Percentiles rank a stretch among this genome's conserved stretches.
Conservation (phyloP, 1,140 invertebrate genomes). For the Pseudomyrmex dendroicus region DNA sequence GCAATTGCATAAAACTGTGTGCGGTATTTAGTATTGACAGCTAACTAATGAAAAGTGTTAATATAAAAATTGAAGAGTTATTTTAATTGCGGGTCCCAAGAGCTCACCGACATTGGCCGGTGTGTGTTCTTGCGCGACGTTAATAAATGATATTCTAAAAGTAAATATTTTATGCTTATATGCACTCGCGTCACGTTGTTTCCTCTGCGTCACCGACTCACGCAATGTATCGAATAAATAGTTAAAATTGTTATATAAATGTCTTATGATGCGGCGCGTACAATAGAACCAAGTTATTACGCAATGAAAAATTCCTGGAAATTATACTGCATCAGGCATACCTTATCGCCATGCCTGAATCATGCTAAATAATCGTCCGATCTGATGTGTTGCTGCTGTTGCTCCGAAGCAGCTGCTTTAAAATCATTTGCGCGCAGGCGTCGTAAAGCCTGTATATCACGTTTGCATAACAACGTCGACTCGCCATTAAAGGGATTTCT, state of each 20-base stretch:
- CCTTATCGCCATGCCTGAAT: conserved; percentile 48
- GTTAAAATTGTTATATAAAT: conserved; percentile 61
- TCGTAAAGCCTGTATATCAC: conserved; percentile 68
- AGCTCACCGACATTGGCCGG: not conserved
- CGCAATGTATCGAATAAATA: conserved; percentile 50
- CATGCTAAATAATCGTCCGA: conserved; percentile 53
- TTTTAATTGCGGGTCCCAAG: conserved; percentile 44
- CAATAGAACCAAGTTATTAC: conserved; percentile 53
- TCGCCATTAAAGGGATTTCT: conserved; percentile 63
- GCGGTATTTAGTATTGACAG: conserved; percentile 43
- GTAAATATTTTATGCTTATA: conserved; percentile 43
- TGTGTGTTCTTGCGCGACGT: conserved; percentile 6
- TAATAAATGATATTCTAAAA: conserved; percentile 39
- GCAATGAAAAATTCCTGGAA: conserved; percentile 55
- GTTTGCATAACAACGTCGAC: conserved; percentile 60
- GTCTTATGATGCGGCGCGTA: conserved; percentile 54
- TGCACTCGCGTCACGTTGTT: conserved; percentile 35
- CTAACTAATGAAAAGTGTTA: conserved; percentile 44
- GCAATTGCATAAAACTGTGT: conserved; percentile 27
- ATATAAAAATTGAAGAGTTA: conserved; percentile 58
- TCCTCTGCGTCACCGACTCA: conserved; percentile 38
- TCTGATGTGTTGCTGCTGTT: conserved; percentile 1
- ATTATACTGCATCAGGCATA: conserved; percentile 46
- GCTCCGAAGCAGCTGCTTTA: conserved; percentile 22
- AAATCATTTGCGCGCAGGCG: conserved; percentile 55